These are phyloP conservation scores for Habropoda laboriosa DNA, from an alignment of 1,140 invertebrate genomes.

Conservation along the genomic window DNA sequence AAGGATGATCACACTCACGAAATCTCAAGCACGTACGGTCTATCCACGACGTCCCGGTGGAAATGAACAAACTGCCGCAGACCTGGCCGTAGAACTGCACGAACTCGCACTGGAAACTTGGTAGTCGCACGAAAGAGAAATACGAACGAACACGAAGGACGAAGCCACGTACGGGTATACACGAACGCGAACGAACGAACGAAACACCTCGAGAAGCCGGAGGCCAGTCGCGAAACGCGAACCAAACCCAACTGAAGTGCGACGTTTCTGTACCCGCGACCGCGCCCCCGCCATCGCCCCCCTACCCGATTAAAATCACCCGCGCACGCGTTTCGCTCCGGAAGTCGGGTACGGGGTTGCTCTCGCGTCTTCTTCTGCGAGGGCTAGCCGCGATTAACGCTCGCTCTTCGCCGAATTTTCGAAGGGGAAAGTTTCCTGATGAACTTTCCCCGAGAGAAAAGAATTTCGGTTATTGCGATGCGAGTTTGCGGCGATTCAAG, in stretches of 20 bases:
- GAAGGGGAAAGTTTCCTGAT: background rate
- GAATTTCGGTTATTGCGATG: too few relatives aligned
- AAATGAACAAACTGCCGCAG: too few relatives aligned
- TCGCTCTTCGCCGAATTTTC: background rate
- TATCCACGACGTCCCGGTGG: slow-evolving; percentile 17
- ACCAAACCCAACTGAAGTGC: slow-evolving; percentile 78
- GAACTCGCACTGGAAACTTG: slow-evolving; percentile 17
- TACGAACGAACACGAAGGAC: background rate
- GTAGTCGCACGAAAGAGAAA: background rate
- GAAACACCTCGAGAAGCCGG: slow-evolving; percentile 36
- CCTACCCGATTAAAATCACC: slow-evolving; percentile 69
- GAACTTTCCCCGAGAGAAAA: background rate
- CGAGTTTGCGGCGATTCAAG: too few relatives aligned
- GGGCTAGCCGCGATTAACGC: slow-evolving; percentile 18
- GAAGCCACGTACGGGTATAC: background rate
- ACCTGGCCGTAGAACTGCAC: background rate
- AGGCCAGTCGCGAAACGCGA: slow-evolving; percentile 75
- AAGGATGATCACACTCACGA: slow-evolving; percentile 37
- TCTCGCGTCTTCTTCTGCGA: slow-evolving; percentile 39
- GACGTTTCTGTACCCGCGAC: slow-evolving; percentile 70
- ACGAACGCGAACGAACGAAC: background rate
- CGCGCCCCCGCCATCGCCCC: slow-evolving; percentile 70
- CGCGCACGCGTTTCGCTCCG: slow-evolving; percentile 76
- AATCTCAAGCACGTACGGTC: slow-evolving; percentile 15
- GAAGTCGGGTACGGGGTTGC: slow-evolving; percentile 59